Evolutionary conservation across 2,888 invertebrate species (phyloP).

Genomic region (Allophyes oxyacanthae): DNA sequence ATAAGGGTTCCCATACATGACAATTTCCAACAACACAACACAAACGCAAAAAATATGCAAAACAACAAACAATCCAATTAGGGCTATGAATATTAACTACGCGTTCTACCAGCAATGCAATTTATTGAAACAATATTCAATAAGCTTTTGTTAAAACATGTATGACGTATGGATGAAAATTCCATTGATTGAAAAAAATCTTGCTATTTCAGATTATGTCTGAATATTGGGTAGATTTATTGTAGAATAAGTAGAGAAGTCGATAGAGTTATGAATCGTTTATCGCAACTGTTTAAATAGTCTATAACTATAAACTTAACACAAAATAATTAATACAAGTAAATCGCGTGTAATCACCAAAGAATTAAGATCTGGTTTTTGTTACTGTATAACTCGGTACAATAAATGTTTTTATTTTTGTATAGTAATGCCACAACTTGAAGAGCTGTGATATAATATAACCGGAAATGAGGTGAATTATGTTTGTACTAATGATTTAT

Average conservation of each 20-base stretch:
- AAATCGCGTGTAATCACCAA: background rate
- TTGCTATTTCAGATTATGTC: too few species aligned
- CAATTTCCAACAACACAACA: conserved; percentile 18
- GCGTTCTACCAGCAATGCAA: conserved; percentile 7
- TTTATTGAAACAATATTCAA: conserved; percentile 32
- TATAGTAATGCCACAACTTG: conserved; percentile 11
- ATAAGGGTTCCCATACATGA: too few species aligned
- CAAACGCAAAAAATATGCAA: conserved; percentile 34
- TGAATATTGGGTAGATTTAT: too few species aligned
- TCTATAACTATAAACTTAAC: too few species aligned
- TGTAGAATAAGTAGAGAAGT: too few species aligned
- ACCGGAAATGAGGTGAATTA: conserved; percentile 42
- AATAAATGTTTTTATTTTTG: background rate
- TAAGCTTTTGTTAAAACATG: conserved; percentile 7
- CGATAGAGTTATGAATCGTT: too few species aligned
- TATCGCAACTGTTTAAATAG: too few species aligned
- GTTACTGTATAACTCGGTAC: background rate
- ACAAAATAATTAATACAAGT: too few species aligned
- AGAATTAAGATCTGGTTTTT: background rate
- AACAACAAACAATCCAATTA: conserved; percentile 43
- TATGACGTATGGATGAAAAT: too few species aligned
- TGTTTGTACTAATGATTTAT: conserved; percentile 20
- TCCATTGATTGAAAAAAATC: too few species aligned
- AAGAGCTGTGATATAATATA: conserved; percentile 30
- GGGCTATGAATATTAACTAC: conserved; percentile 30